These are phyloP conservation scores for Anolis sagrei DNA, from an alignment of 2,113 vertebrate genomes.

Conservation along the genomic window DNA sequence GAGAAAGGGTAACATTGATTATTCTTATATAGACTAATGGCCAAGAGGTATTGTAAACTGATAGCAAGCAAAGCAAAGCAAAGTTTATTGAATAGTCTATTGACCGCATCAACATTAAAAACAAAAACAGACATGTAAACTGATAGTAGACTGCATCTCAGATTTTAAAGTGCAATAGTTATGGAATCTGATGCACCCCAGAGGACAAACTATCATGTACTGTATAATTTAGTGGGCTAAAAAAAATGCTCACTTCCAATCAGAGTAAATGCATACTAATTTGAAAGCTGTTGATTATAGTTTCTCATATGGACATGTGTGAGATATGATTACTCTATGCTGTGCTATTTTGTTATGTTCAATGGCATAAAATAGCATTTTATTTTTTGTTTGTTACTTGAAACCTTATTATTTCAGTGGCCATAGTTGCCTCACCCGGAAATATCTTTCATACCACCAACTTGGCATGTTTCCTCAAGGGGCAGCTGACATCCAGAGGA, in stretches of 20 bases:
- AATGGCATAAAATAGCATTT: conserved; percentile 31
- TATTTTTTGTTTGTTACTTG: conserved; percentile 57
- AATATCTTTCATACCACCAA: conserved; percentile 63
- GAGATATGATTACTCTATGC: neutral
- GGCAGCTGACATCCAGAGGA: conserved; percentile 54
- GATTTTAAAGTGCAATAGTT: neutral
- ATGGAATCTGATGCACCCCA: neutral
- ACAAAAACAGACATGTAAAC: too few species aligned
- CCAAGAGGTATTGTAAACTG: too few species aligned
- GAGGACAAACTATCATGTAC: neutral
- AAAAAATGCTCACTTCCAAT: neutral
- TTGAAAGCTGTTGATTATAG: conserved; percentile 9
- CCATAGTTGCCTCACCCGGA: conserved; percentile 60
- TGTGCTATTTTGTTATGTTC: conserved; percentile 31
- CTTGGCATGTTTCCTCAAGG: conserved; percentile 32
- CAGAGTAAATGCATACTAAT: conserved; percentile 29
- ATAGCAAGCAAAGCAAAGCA: too few species aligned
- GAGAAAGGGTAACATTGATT: neutral
- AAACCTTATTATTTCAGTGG: conserved; percentile 58
- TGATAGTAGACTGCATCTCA: neutral
- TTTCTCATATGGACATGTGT: conserved; percentile 49
- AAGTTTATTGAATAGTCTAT: too few species aligned
- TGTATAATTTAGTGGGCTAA: neutral
- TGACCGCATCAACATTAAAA: too few species aligned
- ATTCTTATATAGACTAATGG: neutral